These are phyloP conservation scores for Drosophila phalerata DNA, from an alignment of 2,888 invertebrate species.

Conservation along the genomic window DNA sequence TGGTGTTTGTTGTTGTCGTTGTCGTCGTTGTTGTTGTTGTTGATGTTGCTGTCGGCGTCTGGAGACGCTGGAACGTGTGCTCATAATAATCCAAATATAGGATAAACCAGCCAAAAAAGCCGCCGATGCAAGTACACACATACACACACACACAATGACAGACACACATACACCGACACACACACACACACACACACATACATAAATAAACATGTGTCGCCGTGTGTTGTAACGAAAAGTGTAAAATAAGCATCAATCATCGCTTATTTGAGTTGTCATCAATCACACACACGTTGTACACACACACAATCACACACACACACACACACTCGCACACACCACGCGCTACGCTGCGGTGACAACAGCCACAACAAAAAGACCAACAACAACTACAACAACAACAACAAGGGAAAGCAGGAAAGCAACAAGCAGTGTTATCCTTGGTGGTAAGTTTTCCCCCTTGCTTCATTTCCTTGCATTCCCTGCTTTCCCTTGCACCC, in stretches of 20 bases:
- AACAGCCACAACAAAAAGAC: slow-evolving; percentile 48
- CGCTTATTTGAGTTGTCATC: slow-evolving; percentile 84
- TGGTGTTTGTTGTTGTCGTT: background rate
- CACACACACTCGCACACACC: slow-evolving; percentile 14
- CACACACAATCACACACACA: slow-evolving; percentile 74
- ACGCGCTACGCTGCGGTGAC: slow-evolving; percentile 54
- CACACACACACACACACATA: slow-evolving; percentile 21
- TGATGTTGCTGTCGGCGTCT: slow-evolving; percentile 53
- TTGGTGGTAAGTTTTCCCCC: slow-evolving; percentile 54
- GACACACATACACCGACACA: slow-evolving; percentile 25
- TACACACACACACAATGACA: slow-evolving; percentile 33
- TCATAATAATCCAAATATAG: slow-evolving; percentile 73
- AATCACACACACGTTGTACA: slow-evolving; percentile 80
- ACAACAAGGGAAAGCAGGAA: background rate
- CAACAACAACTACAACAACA: slow-evolving; percentile 25
- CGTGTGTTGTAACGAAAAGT: slow-evolving; percentile 81
- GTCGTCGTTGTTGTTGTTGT: background rate
- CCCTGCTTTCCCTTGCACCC: slow-evolving; percentile 3
- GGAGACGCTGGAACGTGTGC: slow-evolving; percentile 80
- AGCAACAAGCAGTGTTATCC: slow-evolving; percentile 42
- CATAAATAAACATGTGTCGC: slow-evolving; percentile 80
- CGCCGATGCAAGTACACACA: slow-evolving; percentile 21
- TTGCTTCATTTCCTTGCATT: background rate
- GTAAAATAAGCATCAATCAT: slow-evolving; percentile 84
- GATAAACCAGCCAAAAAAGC: slow-evolving; percentile 35